phyloP scores from a whole-genome alignment of 2,888 invertebrate species.

The Oeneis ivallda region DNA sequence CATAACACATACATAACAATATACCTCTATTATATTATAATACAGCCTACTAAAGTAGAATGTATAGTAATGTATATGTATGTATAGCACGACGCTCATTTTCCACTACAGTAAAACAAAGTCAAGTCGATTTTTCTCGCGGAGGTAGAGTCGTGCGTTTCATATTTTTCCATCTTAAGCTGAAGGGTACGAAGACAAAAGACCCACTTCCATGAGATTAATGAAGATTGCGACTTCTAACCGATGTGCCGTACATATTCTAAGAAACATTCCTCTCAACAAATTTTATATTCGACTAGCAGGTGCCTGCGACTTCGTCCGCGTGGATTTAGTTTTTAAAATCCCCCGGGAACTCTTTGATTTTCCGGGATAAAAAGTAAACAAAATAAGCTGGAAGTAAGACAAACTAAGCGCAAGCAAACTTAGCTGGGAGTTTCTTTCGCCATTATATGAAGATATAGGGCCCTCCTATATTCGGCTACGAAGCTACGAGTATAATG shows the following conservation, averaged over 20 bases:
- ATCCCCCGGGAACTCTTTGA: too few relatives aligned
- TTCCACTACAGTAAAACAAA: slow-evolving; percentile 14
- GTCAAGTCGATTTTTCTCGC: slow-evolving; percentile 17
- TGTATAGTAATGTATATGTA: too few relatives aligned
- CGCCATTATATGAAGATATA: too few relatives aligned
- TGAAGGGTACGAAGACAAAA: slow-evolving; percentile 35
- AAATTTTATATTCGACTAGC: not conserved
- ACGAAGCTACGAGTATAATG: too few relatives aligned
- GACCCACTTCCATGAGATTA: slow-evolving; percentile 25
- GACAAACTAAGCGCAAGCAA: too few relatives aligned
- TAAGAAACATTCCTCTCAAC: not conserved
- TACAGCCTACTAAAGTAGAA: not conserved
- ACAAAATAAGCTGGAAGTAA: too few relatives aligned
- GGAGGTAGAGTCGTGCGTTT: slow-evolving; percentile 13
- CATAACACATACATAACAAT: too few relatives aligned
- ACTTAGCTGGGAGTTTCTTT: too few relatives aligned
- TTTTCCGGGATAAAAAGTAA: too few relatives aligned
- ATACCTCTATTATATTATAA: not conserved
- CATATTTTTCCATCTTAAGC: slow-evolving; percentile 23
- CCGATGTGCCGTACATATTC: slow-evolving; percentile 17
- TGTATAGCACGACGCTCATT: not conserved
- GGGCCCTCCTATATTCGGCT: too few relatives aligned
- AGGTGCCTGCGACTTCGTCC: too few relatives aligned
- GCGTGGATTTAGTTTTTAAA: too few relatives aligned
- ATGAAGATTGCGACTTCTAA: slow-evolving; percentile 25